These are phyloP conservation scores for Leucania comma DNA, from an alignment of 2,888 invertebrate genomes.

Conservation along the genomic window DNA sequence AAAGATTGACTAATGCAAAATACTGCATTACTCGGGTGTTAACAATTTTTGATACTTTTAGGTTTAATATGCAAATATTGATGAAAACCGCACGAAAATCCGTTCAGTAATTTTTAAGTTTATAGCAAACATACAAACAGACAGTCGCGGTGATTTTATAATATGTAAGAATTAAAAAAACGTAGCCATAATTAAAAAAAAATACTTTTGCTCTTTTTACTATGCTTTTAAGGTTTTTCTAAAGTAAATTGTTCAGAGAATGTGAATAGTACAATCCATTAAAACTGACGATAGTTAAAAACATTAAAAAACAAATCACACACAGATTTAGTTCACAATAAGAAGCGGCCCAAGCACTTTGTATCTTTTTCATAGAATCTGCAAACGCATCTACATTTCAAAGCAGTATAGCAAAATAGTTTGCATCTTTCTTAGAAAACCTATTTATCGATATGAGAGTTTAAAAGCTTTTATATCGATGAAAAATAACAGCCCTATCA, in stretches of 20 bases:
- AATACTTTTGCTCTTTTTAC: no score
- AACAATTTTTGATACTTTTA: no score
- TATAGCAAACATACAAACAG: no score
- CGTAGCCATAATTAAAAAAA: no score
- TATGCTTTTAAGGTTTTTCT: no score
- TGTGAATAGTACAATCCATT: background rate
- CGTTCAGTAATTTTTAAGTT: no score
- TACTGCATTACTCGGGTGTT: no score
- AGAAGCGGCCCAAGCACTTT: slow-evolving; percentile 22
- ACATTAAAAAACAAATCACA: slow-evolving; percentile 42
- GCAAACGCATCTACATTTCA: slow-evolving; percentile 45
- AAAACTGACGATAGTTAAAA: background rate
- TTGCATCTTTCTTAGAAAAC: slow-evolving; percentile 48
- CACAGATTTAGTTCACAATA: slow-evolving; percentile 34
- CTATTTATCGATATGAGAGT: slow-evolving; percentile 10
- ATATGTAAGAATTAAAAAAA: no score
- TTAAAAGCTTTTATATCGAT: slow-evolving; percentile 36
- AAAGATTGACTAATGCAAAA: no score
- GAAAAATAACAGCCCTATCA: slow-evolving; percentile 28
- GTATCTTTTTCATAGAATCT: slow-evolving; percentile 45
- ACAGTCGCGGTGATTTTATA: no score
- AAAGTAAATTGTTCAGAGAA: background rate
- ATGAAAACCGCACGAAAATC: no score
- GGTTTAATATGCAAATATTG: no score
- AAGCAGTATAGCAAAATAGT: slow-evolving; percentile 46